A percentile compares a stretch with the other conserved stretches of the same genome.
phyloP scores from a whole-genome alignment of 2,113 vertebrate species.

The Seriola aureovittata region DNA sequence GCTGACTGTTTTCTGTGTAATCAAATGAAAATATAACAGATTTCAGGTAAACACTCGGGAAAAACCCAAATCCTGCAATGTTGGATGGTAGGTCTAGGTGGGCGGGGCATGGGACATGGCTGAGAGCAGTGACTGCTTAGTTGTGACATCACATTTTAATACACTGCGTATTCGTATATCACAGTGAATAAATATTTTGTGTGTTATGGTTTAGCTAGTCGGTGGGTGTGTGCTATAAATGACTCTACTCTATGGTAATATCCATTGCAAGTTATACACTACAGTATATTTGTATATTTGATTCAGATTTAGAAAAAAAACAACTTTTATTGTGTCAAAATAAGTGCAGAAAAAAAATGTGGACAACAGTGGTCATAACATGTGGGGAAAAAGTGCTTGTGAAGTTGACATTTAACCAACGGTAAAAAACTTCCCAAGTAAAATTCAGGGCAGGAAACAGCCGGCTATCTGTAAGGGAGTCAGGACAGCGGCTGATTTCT shows the following conservation, averaged over 20 bases:
- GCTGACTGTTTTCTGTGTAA: too few species aligned
- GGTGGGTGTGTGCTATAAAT: too few species aligned
- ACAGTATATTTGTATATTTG: background rate
- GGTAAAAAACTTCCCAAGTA: conserved; percentile 48
- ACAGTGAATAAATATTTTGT: background rate
- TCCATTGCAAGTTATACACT: background rate
- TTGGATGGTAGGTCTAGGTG: too few species aligned
- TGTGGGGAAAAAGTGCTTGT: background rate
- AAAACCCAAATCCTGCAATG: too few species aligned
- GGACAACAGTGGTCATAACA: conserved; percentile 1
- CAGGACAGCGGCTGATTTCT: conserved; percentile 25
- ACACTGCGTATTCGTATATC: too few species aligned
- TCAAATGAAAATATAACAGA: too few species aligned
- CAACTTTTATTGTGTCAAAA: background rate
- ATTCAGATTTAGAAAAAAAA: background rate
- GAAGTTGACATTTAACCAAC: conserved; percentile 38
- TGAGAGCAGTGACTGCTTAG: too few species aligned
- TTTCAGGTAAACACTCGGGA: too few species aligned
- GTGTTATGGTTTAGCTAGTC: too few species aligned
- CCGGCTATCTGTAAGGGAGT: conserved; percentile 27
- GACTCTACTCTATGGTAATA: background rate
- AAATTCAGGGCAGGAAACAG: conserved; percentile 38
- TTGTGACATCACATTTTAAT: too few species aligned
- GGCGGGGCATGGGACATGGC: too few species aligned
- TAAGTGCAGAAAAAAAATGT: conserved; percentile 17